Base-by-base conservation (phyloP, 2,113 vertebrate genomes). In the Silurus glanis region DNA sequence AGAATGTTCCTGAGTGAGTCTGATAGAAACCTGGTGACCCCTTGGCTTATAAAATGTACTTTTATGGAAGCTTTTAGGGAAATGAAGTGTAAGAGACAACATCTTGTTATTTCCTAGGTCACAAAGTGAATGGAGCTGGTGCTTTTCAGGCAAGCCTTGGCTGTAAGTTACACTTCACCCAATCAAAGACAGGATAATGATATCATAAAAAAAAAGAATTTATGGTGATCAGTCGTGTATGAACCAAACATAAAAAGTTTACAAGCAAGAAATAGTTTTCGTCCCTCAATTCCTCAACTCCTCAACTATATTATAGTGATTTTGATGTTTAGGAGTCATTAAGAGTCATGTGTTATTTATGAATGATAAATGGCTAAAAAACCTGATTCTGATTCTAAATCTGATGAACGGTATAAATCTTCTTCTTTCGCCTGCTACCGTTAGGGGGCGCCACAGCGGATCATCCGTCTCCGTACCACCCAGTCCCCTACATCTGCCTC, bases 81-180 rank as follows among this genome's bases (percentile, higher is more conserved):
- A 82, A 53, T 74, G 37, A 16, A 62, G n/a, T 13, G 53, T 86
- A 82, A 87, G 58, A 89, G 82, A 87, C 61, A 25, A 61, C 80
- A 53, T 87, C 62, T 74, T 88, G 66, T 82, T 81, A 23, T 88
- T 69, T 75, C 49, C 61, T 83, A 92, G 91, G 91, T 76, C 88
- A 86, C 45, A 92, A 90, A 72, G 80, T 89, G 49, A 92, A 89
- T 85, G 91, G 85, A 49, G 83, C 64, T 19, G 62, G 85, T 59
- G 80, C 86, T 19, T 53, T 69, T 49, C 89, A 90, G 64, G 75
- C 86, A 47, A 83, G 85, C 78, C 66, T 75, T 84, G 85, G 75
- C 55, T 82, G 91, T 92, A 84, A 88, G 89, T 72, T 47, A 61
- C 10, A 78, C n/a, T 82, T 45, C 67, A 84, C 76, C 55, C 56